Evolutionary conservation across 2,113 vertebrate species (phyloP).

Genomic region (Acinonyx jubatus): DNA sequence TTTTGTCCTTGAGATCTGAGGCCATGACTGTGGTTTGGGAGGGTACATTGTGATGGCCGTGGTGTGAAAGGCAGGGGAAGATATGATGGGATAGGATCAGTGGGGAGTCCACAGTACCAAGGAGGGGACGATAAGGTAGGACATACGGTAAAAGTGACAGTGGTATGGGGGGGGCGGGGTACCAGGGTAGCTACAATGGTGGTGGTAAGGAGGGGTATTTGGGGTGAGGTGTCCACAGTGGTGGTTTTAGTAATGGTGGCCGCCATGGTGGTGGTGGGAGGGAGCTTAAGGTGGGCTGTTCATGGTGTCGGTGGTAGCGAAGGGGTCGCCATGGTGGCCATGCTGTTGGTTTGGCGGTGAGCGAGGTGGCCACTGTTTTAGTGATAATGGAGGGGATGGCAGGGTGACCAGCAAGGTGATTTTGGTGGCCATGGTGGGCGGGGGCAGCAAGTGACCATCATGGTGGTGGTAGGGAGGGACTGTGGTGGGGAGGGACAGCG

Average conservation of each 20-base stretch:
- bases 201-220: neutral
- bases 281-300: neutral
- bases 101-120: neutral
- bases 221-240: neutral
- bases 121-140: neutral
- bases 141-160: neutral
- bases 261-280: neutral
- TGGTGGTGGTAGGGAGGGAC: neutral
- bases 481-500: neutral
- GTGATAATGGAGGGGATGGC: neutral
- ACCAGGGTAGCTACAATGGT: neutral
- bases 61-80: fast-evolving
- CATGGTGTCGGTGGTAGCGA: neutral
- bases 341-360: neutral
- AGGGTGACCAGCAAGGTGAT: neutral
- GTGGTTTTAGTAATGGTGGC: no score
- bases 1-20: neutral
- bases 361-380: neutral
- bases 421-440: no score
- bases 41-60: fast-evolving
- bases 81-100: fast-evolving
- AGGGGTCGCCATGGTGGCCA: no score
- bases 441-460: neutral
- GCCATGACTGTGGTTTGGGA: fast-evolving
- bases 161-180: neutral